Evolutionary conservation across 2,113 vertebrate genomes (phyloP), one percentile per base, ranked within the genome.

Genomic region (Sinocyclocheilus rhinocerous): DNA sequence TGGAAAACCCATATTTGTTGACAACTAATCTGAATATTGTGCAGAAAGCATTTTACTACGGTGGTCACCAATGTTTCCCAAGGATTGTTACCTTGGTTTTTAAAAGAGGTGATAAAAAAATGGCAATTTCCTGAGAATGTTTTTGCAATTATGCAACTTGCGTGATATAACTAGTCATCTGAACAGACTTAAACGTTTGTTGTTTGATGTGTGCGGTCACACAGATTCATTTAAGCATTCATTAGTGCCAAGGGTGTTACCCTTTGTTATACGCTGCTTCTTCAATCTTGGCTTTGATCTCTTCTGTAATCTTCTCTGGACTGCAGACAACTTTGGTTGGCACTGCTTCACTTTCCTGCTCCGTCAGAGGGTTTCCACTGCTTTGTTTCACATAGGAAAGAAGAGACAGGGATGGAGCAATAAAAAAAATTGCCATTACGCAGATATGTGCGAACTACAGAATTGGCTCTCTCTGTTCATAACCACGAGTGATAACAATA

Each of bases 261-360:
- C 97, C 97, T 95, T 97, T 99, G 87, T 96, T 97, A 91, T 96
- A 98, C 0, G 96, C 95, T 90, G 97, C 97, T 91, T 98, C 97
- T 91, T 99, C 96, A 70, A 97, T 96, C 94, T 96, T 98, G 84
- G 96, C 94, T 93, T 96, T 97, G 80, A 95, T 91, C 92, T 98
- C 96, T 10, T 95, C 95, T 89, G 88, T 96, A 88, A 97, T 95
- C 87, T 97, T 96, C 88, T 97, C 96, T 52, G 93, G 67, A 84
- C 92, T 94, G 90, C 92, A 93, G 1, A 93, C 90, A 24, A 93
- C 89, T 75, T 95, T 90, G 88, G 91, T 90, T n/a, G 94, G 91
- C 83, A 90, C 45, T 72, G 92, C 84, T 22, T 96, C 96, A 88
- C 91, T 93, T 84, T 97, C 97, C 90, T 93, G 93, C 78, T 97